A percentile compares a stretch with the other conserved stretches of the same genome.
Evolutionary conservation across 2,113 vertebrate genomes (phyloP).

Genomic region (Pedetes capensis): DNA sequence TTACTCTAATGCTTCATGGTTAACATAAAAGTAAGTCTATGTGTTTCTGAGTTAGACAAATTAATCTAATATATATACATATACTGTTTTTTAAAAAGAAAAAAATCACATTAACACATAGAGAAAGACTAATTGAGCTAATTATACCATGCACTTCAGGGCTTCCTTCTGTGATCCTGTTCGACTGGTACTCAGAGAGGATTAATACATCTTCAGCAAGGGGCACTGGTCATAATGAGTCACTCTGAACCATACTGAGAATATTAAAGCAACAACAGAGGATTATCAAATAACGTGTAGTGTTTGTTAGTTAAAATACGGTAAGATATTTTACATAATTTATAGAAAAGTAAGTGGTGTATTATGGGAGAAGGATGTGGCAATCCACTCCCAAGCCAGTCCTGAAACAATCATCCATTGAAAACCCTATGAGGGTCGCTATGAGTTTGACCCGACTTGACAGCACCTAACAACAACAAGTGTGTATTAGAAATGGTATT

Average conservation of each 20-base stretch:
- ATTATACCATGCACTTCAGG: background rate
- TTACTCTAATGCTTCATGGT: background rate
- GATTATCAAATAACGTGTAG: constrained; percentile 63
- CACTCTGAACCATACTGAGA: constrained; percentile 55
- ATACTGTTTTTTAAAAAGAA: no score
- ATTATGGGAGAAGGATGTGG: no score
- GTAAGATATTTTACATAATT: background rate
- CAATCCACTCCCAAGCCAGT: no score
- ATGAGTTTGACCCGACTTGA: no score
- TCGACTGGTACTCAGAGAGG: constrained; percentile 64
- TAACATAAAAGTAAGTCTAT: background rate
- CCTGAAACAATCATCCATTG: no score
- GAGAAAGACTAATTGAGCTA: background rate
- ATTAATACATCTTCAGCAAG: constrained; percentile 70
- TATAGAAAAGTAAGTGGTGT: background rate
- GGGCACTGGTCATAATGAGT: constrained; percentile 70
- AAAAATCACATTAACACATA: background rate
- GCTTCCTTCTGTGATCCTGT: constrained; percentile 22
- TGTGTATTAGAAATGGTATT: background rate
- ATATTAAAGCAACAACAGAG: constrained; percentile 26
- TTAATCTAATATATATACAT: constrained; percentile 6
- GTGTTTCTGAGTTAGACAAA: background rate
- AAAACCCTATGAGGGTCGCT: no score
- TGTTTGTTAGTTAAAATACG: background rate
- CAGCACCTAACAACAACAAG: no score